These are phyloP conservation scores for Oceanodroma tethys DNA, from an alignment of 2,113 vertebrate species.

Conservation along the genomic window DNA sequence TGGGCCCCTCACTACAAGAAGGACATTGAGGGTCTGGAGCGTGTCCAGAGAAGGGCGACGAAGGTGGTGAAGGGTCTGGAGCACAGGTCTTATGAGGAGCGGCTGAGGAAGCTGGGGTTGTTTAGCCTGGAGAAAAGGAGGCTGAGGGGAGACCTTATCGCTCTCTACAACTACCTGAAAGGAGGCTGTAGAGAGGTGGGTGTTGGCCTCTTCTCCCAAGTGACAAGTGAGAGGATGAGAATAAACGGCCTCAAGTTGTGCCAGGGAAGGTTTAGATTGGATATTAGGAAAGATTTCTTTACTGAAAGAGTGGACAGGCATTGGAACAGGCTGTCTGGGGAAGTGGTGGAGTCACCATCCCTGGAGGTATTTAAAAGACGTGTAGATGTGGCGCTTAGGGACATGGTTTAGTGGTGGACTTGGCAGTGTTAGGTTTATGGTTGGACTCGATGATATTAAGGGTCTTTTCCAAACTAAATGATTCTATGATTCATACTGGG, in stretches of 20 bases:
- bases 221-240: not conserved
- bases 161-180: not conserved
- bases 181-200: not conserved
- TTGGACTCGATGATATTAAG: not conserved
- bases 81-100: too few relatives aligned
- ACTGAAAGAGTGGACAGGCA: not conserved
- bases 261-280: not conserved
- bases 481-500: not conserved
- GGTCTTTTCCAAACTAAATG: not conserved
- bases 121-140: too few relatives aligned
- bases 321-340: not conserved
- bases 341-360: not conserved
- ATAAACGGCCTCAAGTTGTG: not conserved
- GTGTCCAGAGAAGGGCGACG: not conserved
- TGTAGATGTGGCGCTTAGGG: not conserved
- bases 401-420: not conserved
- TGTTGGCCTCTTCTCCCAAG: not conserved
- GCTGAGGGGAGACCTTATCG: too few relatives aligned
- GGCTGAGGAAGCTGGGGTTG: too few relatives aligned
- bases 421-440: not conserved
- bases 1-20: too few relatives aligned
- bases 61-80: not conserved
- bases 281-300: not conserved
- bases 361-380: not conserved
- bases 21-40: not conserved